These are phyloP conservation scores for Lampris incognitus DNA, from an alignment of 2,113 vertebrate genomes.

Conservation along the genomic window DNA sequence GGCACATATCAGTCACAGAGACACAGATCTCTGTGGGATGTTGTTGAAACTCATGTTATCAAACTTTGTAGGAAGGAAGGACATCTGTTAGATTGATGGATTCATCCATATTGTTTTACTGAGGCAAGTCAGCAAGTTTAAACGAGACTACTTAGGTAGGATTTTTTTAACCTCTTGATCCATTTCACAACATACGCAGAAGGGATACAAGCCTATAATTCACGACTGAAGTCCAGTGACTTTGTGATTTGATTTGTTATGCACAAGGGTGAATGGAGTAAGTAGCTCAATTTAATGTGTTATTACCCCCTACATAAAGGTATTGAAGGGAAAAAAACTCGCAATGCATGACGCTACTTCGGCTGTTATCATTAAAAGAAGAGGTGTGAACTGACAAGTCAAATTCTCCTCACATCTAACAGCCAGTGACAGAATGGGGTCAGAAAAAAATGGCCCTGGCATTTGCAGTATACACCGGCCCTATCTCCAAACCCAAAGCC, in stretches of 20 bases:
- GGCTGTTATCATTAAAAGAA: too few species aligned
- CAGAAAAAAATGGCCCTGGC: too few species aligned
- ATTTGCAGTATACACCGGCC: too few species aligned
- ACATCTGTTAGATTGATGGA: not conserved
- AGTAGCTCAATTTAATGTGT: not conserved
- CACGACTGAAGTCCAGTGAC: slow-evolving; percentile 4
- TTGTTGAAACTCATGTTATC: not conserved
- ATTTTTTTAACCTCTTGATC: not conserved
- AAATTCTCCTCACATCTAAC: too few species aligned
- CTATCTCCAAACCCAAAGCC: too few species aligned
- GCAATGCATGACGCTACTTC: too few species aligned
- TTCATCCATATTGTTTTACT: not conserved
- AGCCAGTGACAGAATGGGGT: too few species aligned
- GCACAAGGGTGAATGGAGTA: not conserved
- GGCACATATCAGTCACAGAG: slow-evolving; percentile 39
- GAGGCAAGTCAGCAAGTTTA: not conserved
- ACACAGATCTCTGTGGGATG: slow-evolving; percentile 12
- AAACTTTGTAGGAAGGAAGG: not conserved
- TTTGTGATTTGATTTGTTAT: not conserved
- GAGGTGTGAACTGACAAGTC: too few species aligned
- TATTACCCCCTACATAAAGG: not conserved
- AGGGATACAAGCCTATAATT: slow-evolving; percentile 4
- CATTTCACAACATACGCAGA: not conserved
- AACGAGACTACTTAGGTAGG: not conserved
- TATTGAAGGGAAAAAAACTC: not conserved